phyloP scores from a whole-genome alignment of 2,797 vertebrate genomes.

The Martes flavigula region DNA sequence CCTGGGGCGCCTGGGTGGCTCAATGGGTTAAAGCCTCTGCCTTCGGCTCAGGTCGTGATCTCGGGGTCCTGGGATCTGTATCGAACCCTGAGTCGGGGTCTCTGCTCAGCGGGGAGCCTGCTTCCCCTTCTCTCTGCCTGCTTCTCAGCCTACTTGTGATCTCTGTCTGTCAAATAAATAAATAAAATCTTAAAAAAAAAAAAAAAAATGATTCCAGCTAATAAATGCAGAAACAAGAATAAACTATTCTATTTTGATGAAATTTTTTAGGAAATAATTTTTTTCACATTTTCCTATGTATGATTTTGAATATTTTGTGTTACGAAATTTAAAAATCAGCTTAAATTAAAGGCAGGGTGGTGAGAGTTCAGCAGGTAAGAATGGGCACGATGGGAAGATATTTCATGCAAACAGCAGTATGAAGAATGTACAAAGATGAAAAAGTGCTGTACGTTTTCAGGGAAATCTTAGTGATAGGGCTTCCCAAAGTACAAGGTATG shows the following conservation, averaged over 20 bases:
- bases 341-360: slow-evolving; percentile 21
- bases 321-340: not conserved
- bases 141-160: too few species aligned
- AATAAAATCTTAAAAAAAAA: too few species aligned
- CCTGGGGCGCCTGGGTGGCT: not conserved
- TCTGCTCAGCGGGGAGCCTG: too few species aligned
- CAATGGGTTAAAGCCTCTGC: too few species aligned
- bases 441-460: not conserved
- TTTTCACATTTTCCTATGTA: slow-evolving; percentile 18
- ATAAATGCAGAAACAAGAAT: slow-evolving; percentile 7
- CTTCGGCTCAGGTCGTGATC: too few species aligned
- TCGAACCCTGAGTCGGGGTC: too few species aligned
- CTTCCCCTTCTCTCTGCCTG: too few species aligned
- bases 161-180: too few species aligned
- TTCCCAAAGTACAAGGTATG: not conserved
- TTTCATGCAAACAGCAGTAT: not conserved
- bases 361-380: not conserved
- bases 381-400: not conserved
- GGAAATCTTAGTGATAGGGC: not conserved
- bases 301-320: slow-evolving; percentile 39
- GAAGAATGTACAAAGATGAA: slow-evolving; percentile 4
- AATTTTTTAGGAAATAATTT: not conserved
- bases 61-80: too few species aligned
- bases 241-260: slow-evolving; percentile 3
- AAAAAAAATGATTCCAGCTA: slow-evolving; percentile 23